Base-by-base conservation (phyloP, 2,113 vertebrate species). In the Riparia riparia region DNA sequence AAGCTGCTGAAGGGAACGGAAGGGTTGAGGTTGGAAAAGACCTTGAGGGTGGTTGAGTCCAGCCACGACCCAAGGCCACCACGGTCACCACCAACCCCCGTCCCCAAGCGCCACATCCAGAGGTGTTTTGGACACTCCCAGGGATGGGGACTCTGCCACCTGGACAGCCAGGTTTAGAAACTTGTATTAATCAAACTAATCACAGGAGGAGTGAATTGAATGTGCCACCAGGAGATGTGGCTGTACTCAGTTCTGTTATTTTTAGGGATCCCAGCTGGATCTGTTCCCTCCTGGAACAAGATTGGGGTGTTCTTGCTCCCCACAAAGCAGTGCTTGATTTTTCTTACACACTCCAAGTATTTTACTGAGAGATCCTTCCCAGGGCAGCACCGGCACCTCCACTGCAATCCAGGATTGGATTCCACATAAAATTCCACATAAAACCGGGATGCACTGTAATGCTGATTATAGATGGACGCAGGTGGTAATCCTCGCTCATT, bases 131-230 rank as follows among this genome's bases (percentile, higher is more conserved):
- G 63, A 3, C 25, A 24, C 3, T 58, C 31, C 31, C 71, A 57
- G 25, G 70, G 70, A 2, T 57, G 50, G 21, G 21, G 15, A 47
- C 9, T 47, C n/a, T 7, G 5, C 26, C 32, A 44, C 32, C 25
- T 13, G 13, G 3, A 12, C 9, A 57, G 41, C 2, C 56, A 54
- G 50, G 31, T 42, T 70, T 3, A 13, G 21, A 39, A 58, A 53
- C 22, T 7, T 4, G 4, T 3, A 37, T 64, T 18, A 34, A 53
- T 42, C 32, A 18, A 2, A 1, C 4, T 6, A 6, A 45, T 18
- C n/a, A 6, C 41, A 68, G 44, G 18, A 45, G 32, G 53, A 34
- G 47, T 34, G 1, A 2, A 34, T 28, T 32, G 10, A 4, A 65
- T 18, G n/a, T 6, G 12, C 16, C 26, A 7, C 5, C 17, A 45